phyloP scores from a whole-genome alignment of 2,888 invertebrate genomes.

The Encarsia formosa region DNA sequence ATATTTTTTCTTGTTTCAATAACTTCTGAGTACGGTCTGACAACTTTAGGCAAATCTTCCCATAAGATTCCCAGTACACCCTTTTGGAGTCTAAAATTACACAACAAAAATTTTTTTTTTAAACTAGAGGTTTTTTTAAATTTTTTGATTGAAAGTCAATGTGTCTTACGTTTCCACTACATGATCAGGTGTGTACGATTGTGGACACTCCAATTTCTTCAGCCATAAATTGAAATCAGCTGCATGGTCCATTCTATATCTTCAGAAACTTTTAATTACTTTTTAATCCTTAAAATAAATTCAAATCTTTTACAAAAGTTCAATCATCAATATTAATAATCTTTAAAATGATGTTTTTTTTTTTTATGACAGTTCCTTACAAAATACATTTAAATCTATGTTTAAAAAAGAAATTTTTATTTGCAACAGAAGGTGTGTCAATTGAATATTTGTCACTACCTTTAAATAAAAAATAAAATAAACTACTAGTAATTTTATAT shows the following conservation, averaged over 20 bases:
- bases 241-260: conserved; percentile 18
- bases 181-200: conserved; percentile 27
- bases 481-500: too few relatives aligned
- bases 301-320: not conserved
- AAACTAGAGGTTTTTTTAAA: not conserved
- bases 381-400: too few relatives aligned
- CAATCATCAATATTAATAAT: too few relatives aligned
- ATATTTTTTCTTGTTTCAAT: conserved; percentile 37
- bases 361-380: too few relatives aligned
- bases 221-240: conserved; percentile 31
- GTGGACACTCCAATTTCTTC: conserved; percentile 33
- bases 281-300: not conserved
- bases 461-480: too few relatives aligned
- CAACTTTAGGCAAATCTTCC: conserved; percentile 36
- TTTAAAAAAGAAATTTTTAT: too few relatives aligned
- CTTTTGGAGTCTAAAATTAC: conserved; percentile 34
- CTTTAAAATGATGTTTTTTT: too few relatives aligned
- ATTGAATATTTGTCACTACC: too few relatives aligned
- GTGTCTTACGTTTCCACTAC: conserved; percentile 34
- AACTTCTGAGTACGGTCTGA: conserved; percentile 32
- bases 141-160: not conserved
- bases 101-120: not conserved
- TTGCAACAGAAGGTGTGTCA: too few relatives aligned
- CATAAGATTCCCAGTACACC: conserved; percentile 39
- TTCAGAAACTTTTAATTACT: too few relatives aligned